phyloP scores from a whole-genome alignment of 2,797 vertebrate genomes.

The Anableps anableps region DNA sequence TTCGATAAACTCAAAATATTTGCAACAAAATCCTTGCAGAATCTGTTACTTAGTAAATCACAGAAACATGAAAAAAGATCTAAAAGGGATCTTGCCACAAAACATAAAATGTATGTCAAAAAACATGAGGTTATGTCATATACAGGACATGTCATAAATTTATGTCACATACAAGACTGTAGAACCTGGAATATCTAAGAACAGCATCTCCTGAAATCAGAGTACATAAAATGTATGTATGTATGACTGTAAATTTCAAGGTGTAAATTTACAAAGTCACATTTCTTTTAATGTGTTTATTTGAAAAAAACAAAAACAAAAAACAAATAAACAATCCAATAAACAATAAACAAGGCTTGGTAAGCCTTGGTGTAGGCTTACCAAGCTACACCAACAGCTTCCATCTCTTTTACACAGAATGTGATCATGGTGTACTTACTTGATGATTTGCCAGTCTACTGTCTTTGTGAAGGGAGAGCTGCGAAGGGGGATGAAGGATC shows the following conservation, averaged over 20 bases:
- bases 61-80: neutral
- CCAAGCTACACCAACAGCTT: neutral
- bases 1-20: neutral
- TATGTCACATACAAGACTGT: neutral
- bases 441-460: conserved; percentile 95
- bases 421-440: conserved; percentile 79
- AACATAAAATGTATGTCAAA: no score
- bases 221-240: no score
- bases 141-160: neutral
- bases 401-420: neutral
- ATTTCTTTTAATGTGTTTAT: no score
- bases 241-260: no score
- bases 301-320: no score
- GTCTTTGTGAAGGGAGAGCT: conserved; percentile 92
- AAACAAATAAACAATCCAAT: neutral
- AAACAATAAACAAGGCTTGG: no score
- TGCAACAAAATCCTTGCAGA: neutral
- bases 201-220: neutral
- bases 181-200: neutral
- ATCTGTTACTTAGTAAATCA: neutral
- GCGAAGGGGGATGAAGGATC: conserved; percentile 84
- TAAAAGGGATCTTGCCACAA: no score
- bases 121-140: no score
- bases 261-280: no score
- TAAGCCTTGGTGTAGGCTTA: no score